A percentile compares a stretch with the other conserved stretches of the same genome.
phyloP scores from a whole-genome alignment of 2,888 invertebrate genomes.

The Cosmorhoe ocellata region DNA sequence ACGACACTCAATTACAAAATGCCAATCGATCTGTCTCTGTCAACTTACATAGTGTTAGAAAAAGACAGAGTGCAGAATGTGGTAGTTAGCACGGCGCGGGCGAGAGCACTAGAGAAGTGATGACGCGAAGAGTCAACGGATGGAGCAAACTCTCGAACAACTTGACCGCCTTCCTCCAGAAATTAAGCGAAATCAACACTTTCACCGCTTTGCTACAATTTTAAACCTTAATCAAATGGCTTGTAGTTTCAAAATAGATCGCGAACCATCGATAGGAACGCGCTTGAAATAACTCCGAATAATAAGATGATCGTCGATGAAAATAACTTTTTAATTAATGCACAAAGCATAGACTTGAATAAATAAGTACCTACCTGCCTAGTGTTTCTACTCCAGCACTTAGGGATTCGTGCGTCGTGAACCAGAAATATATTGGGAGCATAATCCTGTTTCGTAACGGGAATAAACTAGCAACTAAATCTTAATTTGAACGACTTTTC shows the following conservation, averaged over 20 bases:
- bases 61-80: slow-evolving; percentile 55
- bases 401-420: slow-evolving; percentile 24
- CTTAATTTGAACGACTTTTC: slow-evolving; percentile 49
- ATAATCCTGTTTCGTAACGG: slow-evolving; percentile 46
- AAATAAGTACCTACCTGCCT: too few species aligned
- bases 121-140: slow-evolving; percentile 55
- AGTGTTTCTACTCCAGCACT: slow-evolving; percentile 20
- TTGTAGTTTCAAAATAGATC: slow-evolving; percentile 33
- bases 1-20: slow-evolving; percentile 51
- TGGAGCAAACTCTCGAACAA: slow-evolving; percentile 60
- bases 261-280: slow-evolving; percentile 21
- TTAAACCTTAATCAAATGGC: slow-evolving; percentile 29
- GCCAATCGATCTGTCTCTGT: slow-evolving; percentile 59
- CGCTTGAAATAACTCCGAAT: slow-evolving; percentile 35
- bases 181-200: slow-evolving; percentile 64
- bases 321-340: slow-evolving; percentile 37
- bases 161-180: slow-evolving; percentile 72
- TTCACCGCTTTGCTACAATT: slow-evolving; percentile 37
- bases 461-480: slow-evolving; percentile 49
- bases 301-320: slow-evolving; percentile 34
- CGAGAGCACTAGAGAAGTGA: slow-evolving; percentile 63
- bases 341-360: slow-evolving; percentile 28
- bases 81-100: slow-evolving; percentile 53
- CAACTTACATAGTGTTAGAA: slow-evolving; percentile 55
- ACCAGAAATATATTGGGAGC: slow-evolving; percentile 25